Evolutionary conservation across 2,113 vertebrate genomes (phyloP), one percentile per base, ranked within the genome.

Genomic region (Bubo blakistoni): DNA sequence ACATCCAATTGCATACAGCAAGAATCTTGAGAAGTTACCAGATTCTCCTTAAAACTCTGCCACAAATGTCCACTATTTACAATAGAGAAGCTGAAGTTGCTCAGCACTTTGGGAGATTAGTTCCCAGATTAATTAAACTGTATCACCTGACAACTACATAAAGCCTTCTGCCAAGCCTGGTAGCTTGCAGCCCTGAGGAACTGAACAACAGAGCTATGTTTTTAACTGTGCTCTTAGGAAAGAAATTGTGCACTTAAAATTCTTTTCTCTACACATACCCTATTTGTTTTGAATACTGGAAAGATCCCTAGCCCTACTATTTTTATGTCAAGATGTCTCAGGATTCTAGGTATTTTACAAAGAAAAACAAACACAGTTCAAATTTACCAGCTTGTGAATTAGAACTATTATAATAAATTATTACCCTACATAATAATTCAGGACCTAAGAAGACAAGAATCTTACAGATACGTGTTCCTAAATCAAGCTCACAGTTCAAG

Each of bases 41-140:
- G 16, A 61, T 49, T 81, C 34, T 38, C 38, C 44, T 91, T 30
- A 69, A 92, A 90, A 86, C 76, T 61, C n/a, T 83, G 34, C n/a
- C 27, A 42, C 49, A n/a, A 49, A 30, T 44, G 54, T 29, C 52
- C 25, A 26, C 29, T 11, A 9, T 17, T 42, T 58, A 65, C n/a
- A 88, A 16, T 1, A 46, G 0, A 1, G 57, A 22, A 11, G 47
- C 17, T 82, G 55, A 87, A 71, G 29, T 76, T 88, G 61, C 74
- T 94, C 93, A 92, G 91, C 47, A 62, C 24, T 85, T 90, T 30
- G n/a, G 57, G 32, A 81, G 42, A 93, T 91, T 74, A 91, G 87
- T 73, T 81, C 36, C 71, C 30, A 61, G 46, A 73, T 62, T 70
- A 91, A 87, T 79, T 72, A 81, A 92, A 52, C 16, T 74, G 59